Evolutionary conservation across 2,888 invertebrate species (phyloP), one percentile per base, ranked within the genome.

Genomic region (Lepidocyrtinus sp.): DNA sequence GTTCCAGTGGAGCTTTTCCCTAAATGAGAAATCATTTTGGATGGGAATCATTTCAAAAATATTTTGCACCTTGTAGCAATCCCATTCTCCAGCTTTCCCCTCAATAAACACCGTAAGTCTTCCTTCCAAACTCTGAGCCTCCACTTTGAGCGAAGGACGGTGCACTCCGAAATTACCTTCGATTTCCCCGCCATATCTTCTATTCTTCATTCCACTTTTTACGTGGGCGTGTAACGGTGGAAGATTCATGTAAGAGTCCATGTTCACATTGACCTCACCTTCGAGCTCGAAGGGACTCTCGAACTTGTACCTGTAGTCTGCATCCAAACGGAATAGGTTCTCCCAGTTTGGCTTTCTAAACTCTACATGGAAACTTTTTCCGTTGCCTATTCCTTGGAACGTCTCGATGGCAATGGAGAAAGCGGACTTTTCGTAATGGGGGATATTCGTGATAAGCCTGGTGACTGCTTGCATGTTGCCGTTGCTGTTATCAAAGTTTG

Each of bases 391-490:
- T 73, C 84, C 83, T 50, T 85, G 79, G 65, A 85, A 87, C 21
- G 83, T 86, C 74, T 87, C 82, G 61, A 85, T 73, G 36, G 85
- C 76, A 22, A 86, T 77, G 0, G 82, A 81, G 24, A 86, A 81
- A 3, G 83, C 83, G 70, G 82, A 86, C 17, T 84, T 85, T 78
- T 87, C 87, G 67, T 85, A 87, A 12, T 75, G 59, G n/a, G 71
- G 46, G 70, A 88, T 87, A 12, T 87, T 87, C 12, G 87, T 87
- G 0, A 50, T 69, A 1, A 88, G 77, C 25, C 86, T 81, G 7
- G 87, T 63, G 71, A 75, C 21, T 81, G 80, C 59, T 81, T 78
- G 25, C 71, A 75, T 75, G 61, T 73, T 79, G 1, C 82, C 79
- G 36, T 85, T 84, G 2, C 83, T 83, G 64, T 81, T 67, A 36